Evolutionary conservation across 2,113 vertebrate genomes (phyloP).

Genomic region (Micromys minutus): DNA sequence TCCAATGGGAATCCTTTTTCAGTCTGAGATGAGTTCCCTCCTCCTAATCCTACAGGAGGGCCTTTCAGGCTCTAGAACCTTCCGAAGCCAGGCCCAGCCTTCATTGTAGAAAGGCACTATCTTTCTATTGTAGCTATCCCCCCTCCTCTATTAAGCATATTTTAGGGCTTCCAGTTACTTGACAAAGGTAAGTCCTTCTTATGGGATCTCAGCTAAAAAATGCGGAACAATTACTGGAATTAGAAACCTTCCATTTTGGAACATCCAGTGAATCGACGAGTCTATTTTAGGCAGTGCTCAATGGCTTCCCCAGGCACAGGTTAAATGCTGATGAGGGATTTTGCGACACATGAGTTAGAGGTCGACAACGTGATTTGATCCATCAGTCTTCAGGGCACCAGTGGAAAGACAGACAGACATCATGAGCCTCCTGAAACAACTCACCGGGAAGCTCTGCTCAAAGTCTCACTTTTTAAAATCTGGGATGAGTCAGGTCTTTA

Average conservation of each 20-base stretch:
- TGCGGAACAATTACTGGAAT: slow-evolving; percentile 1
- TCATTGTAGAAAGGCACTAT: not conserved
- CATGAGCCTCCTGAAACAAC: not conserved
- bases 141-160: not conserved
- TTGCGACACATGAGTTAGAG: slow-evolving; percentile 51
- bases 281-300: slow-evolving; percentile 29
- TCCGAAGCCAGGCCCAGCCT: not conserved
- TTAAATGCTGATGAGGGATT: slow-evolving; percentile 46
- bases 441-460: not conserved
- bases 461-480: not conserved
- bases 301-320: slow-evolving; percentile 41
- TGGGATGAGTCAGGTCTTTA: slow-evolving; percentile 18
- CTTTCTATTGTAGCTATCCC: not conserved
- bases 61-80: not conserved
- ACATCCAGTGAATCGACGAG: not conserved
- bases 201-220: slow-evolving; percentile 29
- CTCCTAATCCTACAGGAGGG: not conserved
- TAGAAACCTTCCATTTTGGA: slow-evolving; percentile 47
- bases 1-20: not conserved
- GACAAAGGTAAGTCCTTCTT: not conserved
- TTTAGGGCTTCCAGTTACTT: not conserved
- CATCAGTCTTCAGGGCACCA: slow-evolving; percentile 35
- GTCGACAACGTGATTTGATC: slow-evolving; percentile 35
- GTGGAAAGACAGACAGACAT: slow-evolving; percentile 24
- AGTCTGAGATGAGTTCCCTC: not conserved